Evolutionary conservation across 2,888 invertebrate species (phyloP), one percentile per base, ranked within the genome.

Genomic region (Tanypteryx hageni): DNA sequence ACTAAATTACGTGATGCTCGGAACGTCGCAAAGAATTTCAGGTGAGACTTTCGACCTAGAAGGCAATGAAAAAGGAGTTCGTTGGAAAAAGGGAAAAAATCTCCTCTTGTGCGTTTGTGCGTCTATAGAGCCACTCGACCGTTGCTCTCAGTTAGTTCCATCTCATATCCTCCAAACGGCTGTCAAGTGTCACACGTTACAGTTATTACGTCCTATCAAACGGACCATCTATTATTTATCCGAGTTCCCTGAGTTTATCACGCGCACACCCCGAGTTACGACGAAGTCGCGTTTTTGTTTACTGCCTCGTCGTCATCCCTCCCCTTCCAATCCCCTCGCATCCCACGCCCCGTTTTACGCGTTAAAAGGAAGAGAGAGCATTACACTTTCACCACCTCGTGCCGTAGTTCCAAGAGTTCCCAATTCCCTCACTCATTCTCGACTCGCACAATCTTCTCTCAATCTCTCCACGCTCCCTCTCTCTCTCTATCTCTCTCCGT

Each of bases 201-300:
- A 76, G 22, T 76, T 76, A 76, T 76, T 76, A 76, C 76, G 22
- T 76, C 76, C 76, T 76, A 76, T 76, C 76, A 76, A 76, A 76
- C 76, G 76, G 76, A 76, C 27, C 76, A 76, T 76, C 76, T 76
- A 76, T 76, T 76, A 76, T 76, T 76, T 76, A 76, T 27, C 22
- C 76, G 76, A 27, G 11, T 13, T 22, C 76, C 22, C 22, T 13
- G 76, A 76, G 76, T 76, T 76, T 76, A 76, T 76, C 76, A 76
- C 76, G 14, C 76, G 76, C 76, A 22, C 76, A 22, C 76, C 5
- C 76, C 22, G 76, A 76, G 27, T 76, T n/a, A 22, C 76, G 22
- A 4, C 22, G 76, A 76, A 27, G 27, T 27, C 76, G 76, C 27
- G 27, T 76, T 76, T 68, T 76, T 76, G 76, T 76, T 76, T 76